Base-by-base conservation (phyloP, 30 jellyfish, hydroid and myxozoan species). In the Haliclystus octoradiatus region DNA sequence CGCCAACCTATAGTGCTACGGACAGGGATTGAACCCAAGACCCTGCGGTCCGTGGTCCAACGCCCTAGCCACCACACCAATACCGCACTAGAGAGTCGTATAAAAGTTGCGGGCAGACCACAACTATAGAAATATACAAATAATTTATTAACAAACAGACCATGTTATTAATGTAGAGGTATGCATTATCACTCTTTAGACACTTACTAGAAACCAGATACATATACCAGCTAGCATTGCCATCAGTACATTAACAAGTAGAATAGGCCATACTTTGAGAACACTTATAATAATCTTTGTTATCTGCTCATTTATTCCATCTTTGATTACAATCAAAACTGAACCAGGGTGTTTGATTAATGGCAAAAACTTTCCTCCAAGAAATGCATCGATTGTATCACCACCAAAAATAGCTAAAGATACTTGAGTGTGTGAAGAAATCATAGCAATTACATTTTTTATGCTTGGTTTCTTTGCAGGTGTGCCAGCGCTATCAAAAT, bases 171-270 rank as follows among this genome's bases (percentile, higher is more conserved):
- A n/a, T n/a, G n/a, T n/a, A n/a, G n/a, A n/a, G n/a, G n/a, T n/a
- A n/a, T n/a, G n/a, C n/a, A n/a, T n/a, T n/a, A n/a, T n/a, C n/a
- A n/a, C n/a, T n/a, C n/a, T n/a, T n/a, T n/a, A n/a, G n/a, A n/a
- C n/a, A 65, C 93, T 71, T 34, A 80, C 93, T 75, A 80, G 60
- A 14, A 72, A 68, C 93, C 93, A 80, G 27, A 80, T 64, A 7
- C 52, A 53, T 46, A 69, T 67, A 3, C 93, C 93, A 33, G 93
- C 66, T 32, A 80, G 9, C 2, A 65, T 72, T 23, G 72, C 34
- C 29, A 80, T 34, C 34, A 71, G 72, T 0, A 80, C 31, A 52
- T 71, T 71, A 50, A 80, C 66, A n/a, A 73, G 69, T 30, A 80
- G 72, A 29, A 80, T 69, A 14, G 93, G 93, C 84, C 84, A 80